These are phyloP conservation scores for Azemiops feae DNA, from an alignment of 2,113 vertebrate genomes.

Conservation along the genomic window DNA sequence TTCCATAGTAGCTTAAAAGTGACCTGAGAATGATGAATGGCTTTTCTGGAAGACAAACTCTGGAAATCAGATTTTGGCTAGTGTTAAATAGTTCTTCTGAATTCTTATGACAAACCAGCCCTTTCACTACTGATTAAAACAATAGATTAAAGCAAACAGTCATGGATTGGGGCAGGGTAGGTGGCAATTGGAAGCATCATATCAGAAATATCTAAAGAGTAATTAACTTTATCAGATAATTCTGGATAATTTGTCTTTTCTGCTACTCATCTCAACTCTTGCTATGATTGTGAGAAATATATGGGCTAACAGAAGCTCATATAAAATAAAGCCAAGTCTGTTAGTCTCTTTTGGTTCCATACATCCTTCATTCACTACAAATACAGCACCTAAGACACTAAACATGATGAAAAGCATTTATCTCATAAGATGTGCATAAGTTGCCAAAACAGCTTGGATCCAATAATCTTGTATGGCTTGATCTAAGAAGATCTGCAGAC, in stretches of 20 bases:
- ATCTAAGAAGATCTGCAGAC: background rate
- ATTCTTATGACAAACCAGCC: background rate
- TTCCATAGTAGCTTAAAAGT: background rate
- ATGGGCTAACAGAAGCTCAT: constrained; percentile 48
- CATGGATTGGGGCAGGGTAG: background rate
- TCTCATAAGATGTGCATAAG: constrained; percentile 30
- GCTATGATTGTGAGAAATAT: constrained; percentile 43
- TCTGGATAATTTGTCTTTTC: background rate
- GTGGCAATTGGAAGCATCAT: background rate
- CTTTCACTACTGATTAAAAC: background rate
- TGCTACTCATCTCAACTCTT: background rate
- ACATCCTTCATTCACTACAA: constrained; percentile 31
- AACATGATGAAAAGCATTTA: constrained; percentile 42
- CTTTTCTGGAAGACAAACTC: background rate
- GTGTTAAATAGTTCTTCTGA: background rate
- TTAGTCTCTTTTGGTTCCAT: constrained; percentile 35
- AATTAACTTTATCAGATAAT: background rate
- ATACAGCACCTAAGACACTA: background rate
- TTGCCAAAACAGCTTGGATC: constrained; percentile 31
- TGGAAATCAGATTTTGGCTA: background rate
- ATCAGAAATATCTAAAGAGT: background rate
- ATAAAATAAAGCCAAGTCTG: constrained; percentile 52
- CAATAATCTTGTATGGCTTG: constrained; percentile 23
- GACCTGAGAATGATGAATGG: background rate
- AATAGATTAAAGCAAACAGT: background rate